Percentiles rank a stretch among this genome's conserved stretches.
Conservation (phyloP, 2,797 vertebrate species). For the Echeneis naucrates region DNA sequence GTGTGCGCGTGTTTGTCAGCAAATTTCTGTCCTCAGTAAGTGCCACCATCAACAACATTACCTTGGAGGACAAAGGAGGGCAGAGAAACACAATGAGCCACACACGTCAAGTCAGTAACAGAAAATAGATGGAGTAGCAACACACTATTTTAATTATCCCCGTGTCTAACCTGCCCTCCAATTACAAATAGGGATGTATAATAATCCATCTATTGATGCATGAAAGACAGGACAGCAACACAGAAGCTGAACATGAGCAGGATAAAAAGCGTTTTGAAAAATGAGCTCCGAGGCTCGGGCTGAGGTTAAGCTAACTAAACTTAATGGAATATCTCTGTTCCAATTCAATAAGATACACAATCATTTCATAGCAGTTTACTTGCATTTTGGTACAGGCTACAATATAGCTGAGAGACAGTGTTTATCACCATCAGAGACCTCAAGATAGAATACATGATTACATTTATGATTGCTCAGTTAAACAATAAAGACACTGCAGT, state of each 20-base stretch:
- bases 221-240: constrained; percentile 82
- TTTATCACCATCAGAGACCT: constrained; percentile 69
- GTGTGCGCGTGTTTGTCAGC: constrained; percentile 62
- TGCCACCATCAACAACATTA: constrained; percentile 80
- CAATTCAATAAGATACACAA: constrained; percentile 25
- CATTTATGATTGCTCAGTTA: constrained; percentile 77
- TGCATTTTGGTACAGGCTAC: constrained; percentile 13
- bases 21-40: constrained; percentile 72
- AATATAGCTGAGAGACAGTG: constrained; percentile 50
- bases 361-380: constrained; percentile 33
- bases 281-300: constrained; percentile 56
- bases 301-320: constrained; percentile 62
- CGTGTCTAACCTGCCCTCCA: constrained; percentile 82
- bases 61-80: constrained; percentile 79
- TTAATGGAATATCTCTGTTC: constrained; percentile 40
- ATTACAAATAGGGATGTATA: constrained; percentile 81
- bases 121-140: constrained; percentile 74
- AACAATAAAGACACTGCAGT: constrained; percentile 76
- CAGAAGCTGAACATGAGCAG: constrained; percentile 57
- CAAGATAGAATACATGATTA: constrained; percentile 77
- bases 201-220: constrained; percentile 82
- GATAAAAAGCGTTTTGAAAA: constrained; percentile 59
- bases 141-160: constrained; percentile 81
- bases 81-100: constrained; percentile 63
- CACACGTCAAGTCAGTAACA: constrained; percentile 66